phyloP scores from a whole-genome alignment of 2,113 vertebrate species.

The Cochlearius cochlearius region DNA sequence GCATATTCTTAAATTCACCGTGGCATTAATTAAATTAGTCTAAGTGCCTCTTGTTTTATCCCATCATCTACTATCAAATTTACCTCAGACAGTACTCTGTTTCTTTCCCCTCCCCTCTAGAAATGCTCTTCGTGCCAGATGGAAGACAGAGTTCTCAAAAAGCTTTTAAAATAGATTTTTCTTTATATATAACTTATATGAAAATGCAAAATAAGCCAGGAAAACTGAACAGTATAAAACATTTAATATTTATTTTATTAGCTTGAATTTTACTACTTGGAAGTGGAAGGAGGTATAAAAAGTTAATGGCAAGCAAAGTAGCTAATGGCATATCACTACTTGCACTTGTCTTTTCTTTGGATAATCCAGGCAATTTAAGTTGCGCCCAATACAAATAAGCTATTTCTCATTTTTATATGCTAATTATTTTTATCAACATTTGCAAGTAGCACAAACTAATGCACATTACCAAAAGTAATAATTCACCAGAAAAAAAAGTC shows the following conservation, averaged over 20 bases:
- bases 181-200: neutral
- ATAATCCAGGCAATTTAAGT: neutral
- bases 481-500: neutral
- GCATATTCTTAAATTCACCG: constrained; percentile 62
- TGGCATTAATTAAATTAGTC: constrained; percentile 68
- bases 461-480: neutral
- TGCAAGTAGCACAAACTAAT: neutral
- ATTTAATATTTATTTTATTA: neutral
- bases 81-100: constrained; percentile 39
- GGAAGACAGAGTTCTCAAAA: constrained; percentile 28
- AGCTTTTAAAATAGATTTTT: constrained; percentile 12
- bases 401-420: neutral
- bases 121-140: constrained; percentile 20
- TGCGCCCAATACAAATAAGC: neutral
- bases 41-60: constrained; percentile 60
- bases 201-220: neutral
- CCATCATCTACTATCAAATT: constrained; percentile 55
- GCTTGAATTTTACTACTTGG: neutral
- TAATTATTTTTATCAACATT: neutral
- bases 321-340: neutral
- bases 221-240: neutral
- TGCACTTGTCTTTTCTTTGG: neutral
- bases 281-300: neutral
- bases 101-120: constrained; percentile 4
- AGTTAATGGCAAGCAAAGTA: neutral